These are phyloP conservation scores for Smithornis capensis DNA, from an alignment of 2,113 vertebrate genomes.

Conservation along the genomic window DNA sequence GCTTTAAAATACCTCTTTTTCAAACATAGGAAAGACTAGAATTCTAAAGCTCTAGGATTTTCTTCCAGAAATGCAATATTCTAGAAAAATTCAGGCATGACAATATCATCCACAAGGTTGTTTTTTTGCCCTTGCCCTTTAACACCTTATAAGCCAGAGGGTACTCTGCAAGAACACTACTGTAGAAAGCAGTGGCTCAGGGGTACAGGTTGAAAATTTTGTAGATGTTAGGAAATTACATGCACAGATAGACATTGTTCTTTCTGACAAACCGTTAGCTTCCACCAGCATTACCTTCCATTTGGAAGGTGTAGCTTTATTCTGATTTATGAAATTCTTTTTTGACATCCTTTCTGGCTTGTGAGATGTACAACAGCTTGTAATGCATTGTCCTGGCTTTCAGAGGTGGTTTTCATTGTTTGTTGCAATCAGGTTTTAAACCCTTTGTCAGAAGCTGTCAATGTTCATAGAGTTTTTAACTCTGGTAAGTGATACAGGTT, in stretches of 20 bases:
- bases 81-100: not conserved
- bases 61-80: not conserved
- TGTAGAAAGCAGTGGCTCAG: not conserved
- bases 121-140: not conserved
- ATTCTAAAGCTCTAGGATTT: not conserved
- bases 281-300: not conserved
- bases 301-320: not conserved
- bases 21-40: not conserved
- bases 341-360: not conserved
- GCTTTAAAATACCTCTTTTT: not conserved
- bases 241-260: not conserved
- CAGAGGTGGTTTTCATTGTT: not conserved
- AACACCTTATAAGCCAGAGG: not conserved
- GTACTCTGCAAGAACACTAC: not conserved
- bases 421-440: not conserved
- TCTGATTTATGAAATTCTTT: not conserved
- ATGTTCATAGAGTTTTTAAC: not conserved
- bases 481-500: not conserved
- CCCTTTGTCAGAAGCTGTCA: not conserved
- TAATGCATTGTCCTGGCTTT: not conserved
- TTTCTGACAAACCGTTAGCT: not conserved
- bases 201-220: not conserved
- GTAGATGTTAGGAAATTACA: not conserved
- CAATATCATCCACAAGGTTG: not conserved
- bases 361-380: not conserved